Percentiles rank a stretch among this genome's conserved stretches.
Evolutionary conservation across 2,113 vertebrate genomes (phyloP).

Genomic region (Oplegnathus fasciatus): DNA sequence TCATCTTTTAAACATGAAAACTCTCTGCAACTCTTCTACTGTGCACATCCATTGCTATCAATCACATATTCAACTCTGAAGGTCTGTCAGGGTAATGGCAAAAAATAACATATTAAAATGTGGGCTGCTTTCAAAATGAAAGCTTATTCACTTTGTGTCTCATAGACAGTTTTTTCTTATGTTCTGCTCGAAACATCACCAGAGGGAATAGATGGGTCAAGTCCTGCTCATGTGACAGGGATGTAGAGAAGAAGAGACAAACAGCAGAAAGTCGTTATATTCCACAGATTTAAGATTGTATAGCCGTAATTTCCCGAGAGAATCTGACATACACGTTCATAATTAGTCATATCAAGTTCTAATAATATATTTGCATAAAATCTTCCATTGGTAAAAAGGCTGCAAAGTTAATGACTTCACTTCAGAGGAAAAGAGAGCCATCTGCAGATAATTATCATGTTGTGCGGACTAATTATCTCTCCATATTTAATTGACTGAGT

Average conservation of each 20-base stretch:
- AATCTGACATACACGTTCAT: slow-evolving; percentile 5
- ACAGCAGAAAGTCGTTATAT: not conserved
- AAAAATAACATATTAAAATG: not conserved
- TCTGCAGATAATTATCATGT: slow-evolving; percentile 48
- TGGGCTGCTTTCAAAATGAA: not conserved
- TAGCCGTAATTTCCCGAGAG: not conserved
- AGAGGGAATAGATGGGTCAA: slow-evolving; percentile 26
- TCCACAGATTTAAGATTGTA: not conserved
- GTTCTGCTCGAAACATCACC: not conserved
- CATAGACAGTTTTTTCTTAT: not conserved
- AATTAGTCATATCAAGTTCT: not conserved
- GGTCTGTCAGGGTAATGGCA: not conserved
- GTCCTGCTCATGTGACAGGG: not conserved
- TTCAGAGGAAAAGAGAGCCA: slow-evolving; percentile 39
- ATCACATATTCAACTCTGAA: slow-evolving; percentile 8
- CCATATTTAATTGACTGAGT: slow-evolving; percentile 48
- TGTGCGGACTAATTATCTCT: slow-evolving; percentile 56
- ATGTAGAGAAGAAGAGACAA: not conserved
- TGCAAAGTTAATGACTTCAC: slow-evolving; percentile 32
- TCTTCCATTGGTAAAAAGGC: slow-evolving; percentile 9
- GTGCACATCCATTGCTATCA: not conserved
- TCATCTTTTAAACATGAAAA: slow-evolving; percentile 39
- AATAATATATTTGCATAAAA: slow-evolving; percentile 24
- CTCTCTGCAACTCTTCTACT: not conserved
- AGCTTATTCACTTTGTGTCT: not conserved